Evolutionary conservation across 1,140 invertebrate genomes (phyloP).

Genomic region (Apocrypta bakeri): DNA sequence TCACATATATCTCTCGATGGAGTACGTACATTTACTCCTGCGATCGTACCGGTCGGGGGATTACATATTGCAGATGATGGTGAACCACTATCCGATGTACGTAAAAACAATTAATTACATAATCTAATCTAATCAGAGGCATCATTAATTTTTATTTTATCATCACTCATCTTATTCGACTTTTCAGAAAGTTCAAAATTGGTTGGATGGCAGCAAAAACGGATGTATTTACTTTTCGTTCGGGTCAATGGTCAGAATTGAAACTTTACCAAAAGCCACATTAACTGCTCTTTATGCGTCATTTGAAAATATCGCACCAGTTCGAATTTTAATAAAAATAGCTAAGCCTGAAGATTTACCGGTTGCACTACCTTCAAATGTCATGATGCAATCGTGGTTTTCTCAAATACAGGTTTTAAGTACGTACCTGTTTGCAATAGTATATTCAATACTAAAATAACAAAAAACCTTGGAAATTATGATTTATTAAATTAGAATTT

Average conservation of each 20-base stretch:
- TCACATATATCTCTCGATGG: conserved; percentile 74
- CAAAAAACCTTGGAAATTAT: too few species aligned
- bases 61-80: conserved; percentile 70
- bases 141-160: background rate
- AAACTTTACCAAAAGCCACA: conserved; percentile 69
- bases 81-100: conserved; percentile 56
- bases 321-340: conserved; percentile 64
- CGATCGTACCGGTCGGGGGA: conserved; percentile 78
- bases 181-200: conserved; percentile 78
- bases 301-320: conserved; percentile 60
- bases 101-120: conserved; percentile 44
- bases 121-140: too few species aligned
- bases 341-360: conserved; percentile 61
- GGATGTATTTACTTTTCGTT: conserved; percentile 84
- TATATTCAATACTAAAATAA: background rate
- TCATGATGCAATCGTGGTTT: conserved; percentile 78
- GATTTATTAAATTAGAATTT: too few species aligned
- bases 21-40: conserved; percentile 70
- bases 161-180: too few species aligned
- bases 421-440: conserved; percentile 42
- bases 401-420: conserved; percentile 76
- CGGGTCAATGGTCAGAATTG: conserved; percentile 81
- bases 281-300: conserved; percentile 57
- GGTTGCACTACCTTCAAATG: conserved; percentile 76
- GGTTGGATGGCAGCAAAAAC: conserved; percentile 79